phyloP scores from a whole-genome alignment of 2,888 invertebrate genomes.

The Aphidius colemani region DNA sequence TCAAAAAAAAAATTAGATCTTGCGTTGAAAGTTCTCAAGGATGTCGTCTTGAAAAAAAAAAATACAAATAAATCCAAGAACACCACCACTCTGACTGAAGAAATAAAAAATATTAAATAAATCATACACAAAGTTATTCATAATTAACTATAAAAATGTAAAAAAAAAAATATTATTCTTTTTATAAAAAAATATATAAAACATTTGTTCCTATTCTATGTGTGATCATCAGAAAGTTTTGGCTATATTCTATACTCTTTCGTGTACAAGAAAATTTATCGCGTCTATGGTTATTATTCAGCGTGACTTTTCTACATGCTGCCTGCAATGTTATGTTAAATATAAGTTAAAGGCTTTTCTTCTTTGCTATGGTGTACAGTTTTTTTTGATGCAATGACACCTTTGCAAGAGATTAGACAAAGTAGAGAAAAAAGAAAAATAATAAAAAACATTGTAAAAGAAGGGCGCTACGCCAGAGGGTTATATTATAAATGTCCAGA shows the following conservation, averaged over 20 bases:
- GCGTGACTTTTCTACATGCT: conserved; percentile 39
- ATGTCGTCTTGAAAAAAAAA: no score
- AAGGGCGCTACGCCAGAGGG: not conserved
- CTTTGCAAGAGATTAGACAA: not conserved
- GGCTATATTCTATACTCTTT: conserved; percentile 38
- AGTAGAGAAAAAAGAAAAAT: not conserved
- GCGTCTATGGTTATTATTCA: conserved; percentile 39
- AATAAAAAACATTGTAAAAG: not conserved
- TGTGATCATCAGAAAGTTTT: conserved; percentile 35
- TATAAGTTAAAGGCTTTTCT: conserved; percentile 1
- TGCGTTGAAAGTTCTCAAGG: no score
- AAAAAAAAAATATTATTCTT: no score
- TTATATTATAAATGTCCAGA: conserved; percentile 34
- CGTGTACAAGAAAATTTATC: conserved; percentile 48
- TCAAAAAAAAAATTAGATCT: no score
- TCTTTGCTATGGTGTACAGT: conserved; percentile 33
- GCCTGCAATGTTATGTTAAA: conserved; percentile 2
- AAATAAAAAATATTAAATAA: no score
- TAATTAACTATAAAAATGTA: no score
- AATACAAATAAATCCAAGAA: no score
- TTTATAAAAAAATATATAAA: no score
- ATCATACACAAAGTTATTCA: no score
- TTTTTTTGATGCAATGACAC: conserved; percentile 13
- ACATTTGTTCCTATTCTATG: no score
- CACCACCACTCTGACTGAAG: no score